These are phyloP conservation scores for Trichechus manatus DNA, from an alignment of 2,113 vertebrate species.

Conservation along the genomic window DNA sequence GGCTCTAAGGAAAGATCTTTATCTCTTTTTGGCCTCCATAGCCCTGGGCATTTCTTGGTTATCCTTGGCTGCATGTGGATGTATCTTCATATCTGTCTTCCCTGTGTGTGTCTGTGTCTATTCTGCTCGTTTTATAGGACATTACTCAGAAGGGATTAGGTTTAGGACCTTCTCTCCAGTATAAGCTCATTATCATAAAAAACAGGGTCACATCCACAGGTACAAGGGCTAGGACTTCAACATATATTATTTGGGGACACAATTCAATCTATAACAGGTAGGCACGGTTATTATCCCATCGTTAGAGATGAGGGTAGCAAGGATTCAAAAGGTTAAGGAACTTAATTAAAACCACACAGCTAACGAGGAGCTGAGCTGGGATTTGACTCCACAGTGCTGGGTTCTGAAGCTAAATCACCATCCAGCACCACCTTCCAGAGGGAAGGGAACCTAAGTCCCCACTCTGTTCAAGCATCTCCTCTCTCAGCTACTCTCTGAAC, in stretches of 20 bases:
- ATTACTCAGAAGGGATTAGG: not conserved
- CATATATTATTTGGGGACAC: not conserved
- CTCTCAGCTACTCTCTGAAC: not conserved
- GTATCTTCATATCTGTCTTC: not conserved
- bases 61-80: not conserved
- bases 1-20: not conserved
- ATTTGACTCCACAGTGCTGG: not conserved
- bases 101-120: not conserved
- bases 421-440: not conserved
- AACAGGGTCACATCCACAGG: not conserved
- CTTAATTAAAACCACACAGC: not conserved
- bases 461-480: too few species aligned
- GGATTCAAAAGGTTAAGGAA: not conserved
- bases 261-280: not conserved
- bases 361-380: not conserved
- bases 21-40: not conserved
- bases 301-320: not conserved
- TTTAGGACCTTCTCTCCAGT: not conserved
- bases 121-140: not conserved
- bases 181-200: not conserved
- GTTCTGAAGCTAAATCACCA: not conserved
- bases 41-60: not conserved
- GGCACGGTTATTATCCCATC: not conserved
- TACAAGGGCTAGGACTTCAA: not conserved
- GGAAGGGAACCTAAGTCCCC: not conserved